A percentile compares a stretch with the other conserved stretches of the same genome.
Evolutionary conservation across 2,888 invertebrate genomes (phyloP).

Genomic region (Myopa tessellatipennis): DNA sequence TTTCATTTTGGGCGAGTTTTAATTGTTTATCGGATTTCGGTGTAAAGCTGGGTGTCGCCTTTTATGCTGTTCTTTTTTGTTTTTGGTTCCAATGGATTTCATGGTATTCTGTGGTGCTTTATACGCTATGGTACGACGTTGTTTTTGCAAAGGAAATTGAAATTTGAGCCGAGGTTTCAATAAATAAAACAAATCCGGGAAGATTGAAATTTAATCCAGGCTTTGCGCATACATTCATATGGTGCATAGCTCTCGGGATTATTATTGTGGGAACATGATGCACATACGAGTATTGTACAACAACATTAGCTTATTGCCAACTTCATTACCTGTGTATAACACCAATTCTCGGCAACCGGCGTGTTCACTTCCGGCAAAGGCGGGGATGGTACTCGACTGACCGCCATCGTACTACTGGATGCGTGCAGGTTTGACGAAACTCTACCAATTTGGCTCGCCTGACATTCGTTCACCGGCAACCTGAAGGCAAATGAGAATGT

Average conservation of each 20-base stretch:
- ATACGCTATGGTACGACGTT: background rate
- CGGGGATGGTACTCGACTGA: constrained; percentile 96
- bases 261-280: too few species aligned
- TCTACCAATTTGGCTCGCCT: constrained; percentile 86
- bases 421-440: constrained; percentile 84
- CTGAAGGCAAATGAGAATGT: constrained; percentile 66
- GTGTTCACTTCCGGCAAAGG: constrained; percentile 94
- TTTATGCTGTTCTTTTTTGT: too few species aligned
- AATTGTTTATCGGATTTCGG: background rate
- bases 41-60: too few species aligned
- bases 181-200: background rate
- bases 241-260: too few species aligned
- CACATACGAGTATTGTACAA: too few species aligned
- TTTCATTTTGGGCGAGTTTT: background rate
- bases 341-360: constrained; percentile 99
- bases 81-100: too few species aligned
- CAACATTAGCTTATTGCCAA: background rate
- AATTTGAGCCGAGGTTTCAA: constrained; percentile 48
- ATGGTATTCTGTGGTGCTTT: too few species aligned
- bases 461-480: constrained; percentile 84
- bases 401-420: constrained; percentile 92
- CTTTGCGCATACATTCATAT: background rate
- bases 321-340: constrained; percentile 93
- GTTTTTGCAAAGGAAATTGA: constrained; percentile 48
- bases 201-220: constrained; percentile 52